Percentiles rank a stretch among this genome's conserved stretches.
phyloP scores from a whole-genome alignment of 2,113 vertebrate species.

The Stictonetta naevosa region DNA sequence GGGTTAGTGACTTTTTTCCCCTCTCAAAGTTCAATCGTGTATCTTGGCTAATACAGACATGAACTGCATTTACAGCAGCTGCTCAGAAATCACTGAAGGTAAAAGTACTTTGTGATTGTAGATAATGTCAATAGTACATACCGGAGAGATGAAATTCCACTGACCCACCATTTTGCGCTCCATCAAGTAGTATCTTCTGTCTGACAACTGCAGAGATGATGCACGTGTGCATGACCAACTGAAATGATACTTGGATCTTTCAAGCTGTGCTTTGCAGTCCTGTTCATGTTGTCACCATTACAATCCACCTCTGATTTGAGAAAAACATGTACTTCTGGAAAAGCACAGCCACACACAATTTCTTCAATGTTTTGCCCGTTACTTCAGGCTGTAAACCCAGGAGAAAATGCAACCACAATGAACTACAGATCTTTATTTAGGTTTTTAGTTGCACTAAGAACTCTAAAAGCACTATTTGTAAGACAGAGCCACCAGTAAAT shows the following conservation, averaged over 20 bases:
- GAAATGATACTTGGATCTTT: background rate
- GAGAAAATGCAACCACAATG: background rate
- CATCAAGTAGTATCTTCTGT: background rate
- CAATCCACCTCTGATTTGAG: background rate
- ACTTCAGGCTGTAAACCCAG: background rate
- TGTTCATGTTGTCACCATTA: background rate
- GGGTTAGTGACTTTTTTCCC: background rate
- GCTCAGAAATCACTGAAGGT: background rate
- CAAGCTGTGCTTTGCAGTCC: background rate
- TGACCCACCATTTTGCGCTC: background rate
- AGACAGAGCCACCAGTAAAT: background rate
- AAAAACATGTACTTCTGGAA: background rate
- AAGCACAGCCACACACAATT: background rate
- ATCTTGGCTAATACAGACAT: background rate
- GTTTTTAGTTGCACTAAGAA: background rate
- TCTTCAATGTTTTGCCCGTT: background rate
- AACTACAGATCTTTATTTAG: background rate
- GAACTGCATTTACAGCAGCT: background rate
- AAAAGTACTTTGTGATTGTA: background rate
- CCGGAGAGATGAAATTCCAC: background rate
- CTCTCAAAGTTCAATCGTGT: background rate
- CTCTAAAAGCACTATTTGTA: background rate
- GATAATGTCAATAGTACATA: rapidly evolving
- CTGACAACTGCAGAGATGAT: background rate
- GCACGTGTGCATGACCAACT: background rate